phyloP scores from a whole-genome alignment of 1,140 invertebrate species.

The Diplogasteroides magnus region DNA sequence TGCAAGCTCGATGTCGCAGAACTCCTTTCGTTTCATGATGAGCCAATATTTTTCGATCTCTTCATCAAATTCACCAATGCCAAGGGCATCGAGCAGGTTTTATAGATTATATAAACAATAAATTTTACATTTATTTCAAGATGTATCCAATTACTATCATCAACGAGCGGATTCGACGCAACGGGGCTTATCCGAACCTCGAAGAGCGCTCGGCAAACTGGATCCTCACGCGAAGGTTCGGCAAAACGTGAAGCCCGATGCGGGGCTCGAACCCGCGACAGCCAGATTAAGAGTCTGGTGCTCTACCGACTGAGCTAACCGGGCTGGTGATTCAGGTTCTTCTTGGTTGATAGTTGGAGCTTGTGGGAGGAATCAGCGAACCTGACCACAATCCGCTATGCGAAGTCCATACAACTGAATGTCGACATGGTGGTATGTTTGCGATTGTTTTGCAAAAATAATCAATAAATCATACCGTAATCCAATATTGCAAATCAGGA shows the following conservation, averaged over 20 bases:
- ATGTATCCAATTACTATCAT: conserved; percentile 42
- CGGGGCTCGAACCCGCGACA: neutral
- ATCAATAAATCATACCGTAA: conserved; percentile 4
- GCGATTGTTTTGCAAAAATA: conserved; percentile 4
- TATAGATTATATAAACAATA: neutral
- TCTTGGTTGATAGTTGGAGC: conserved; percentile 32
- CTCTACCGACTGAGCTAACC: neutral
- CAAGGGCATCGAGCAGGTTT: neutral
- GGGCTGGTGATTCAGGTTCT: conserved; percentile 33
- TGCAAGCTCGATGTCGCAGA: neutral
- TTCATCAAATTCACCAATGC: conserved; percentile 7
- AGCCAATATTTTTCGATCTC: conserved; percentile 9
- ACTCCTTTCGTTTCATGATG: conserved; percentile 1
- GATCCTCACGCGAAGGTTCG: conserved; percentile 31
- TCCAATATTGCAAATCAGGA: conserved; percentile 29
- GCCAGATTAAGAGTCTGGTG: neutral
- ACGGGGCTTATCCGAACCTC: conserved; percentile 1
- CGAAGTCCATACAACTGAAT: conserved; percentile 47
- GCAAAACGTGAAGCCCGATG: neutral
- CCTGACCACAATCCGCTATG: conserved; percentile 35
- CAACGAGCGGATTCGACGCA: conserved; percentile 44
- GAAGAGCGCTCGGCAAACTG: conserved; percentile 10
- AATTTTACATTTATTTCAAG: conserved; percentile 25
- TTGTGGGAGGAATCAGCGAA: conserved; percentile 18
- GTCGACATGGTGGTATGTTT: conserved; percentile 46